Conservation (phyloP, 1,140 invertebrate species). For the Leptinotarsa lineolata region DNA sequence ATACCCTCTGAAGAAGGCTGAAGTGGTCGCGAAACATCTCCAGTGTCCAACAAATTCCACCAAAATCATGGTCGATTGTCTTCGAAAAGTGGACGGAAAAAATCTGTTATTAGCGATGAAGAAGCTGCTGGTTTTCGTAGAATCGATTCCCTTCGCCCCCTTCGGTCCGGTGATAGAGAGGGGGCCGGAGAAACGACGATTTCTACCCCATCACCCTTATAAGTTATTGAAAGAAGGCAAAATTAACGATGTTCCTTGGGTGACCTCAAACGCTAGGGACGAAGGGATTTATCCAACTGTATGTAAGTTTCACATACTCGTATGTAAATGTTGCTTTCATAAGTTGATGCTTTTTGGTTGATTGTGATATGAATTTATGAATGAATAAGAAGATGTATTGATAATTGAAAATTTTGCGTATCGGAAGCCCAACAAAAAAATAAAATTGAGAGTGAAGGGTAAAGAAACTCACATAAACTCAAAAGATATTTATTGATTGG, state of each 20-base stretch:
- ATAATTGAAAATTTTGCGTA: no score
- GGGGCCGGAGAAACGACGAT: slow-evolving; percentile 54
- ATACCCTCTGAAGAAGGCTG: slow-evolving; percentile 69
- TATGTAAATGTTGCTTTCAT: no score
- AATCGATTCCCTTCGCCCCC: slow-evolving; percentile 47
- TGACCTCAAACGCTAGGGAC: slow-evolving; percentile 48
- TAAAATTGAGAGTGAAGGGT: no score
- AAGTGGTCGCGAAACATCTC: slow-evolving; percentile 65
- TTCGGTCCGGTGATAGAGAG: slow-evolving; percentile 50
- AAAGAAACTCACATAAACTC: no score
- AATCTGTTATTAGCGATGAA: slow-evolving; percentile 29
- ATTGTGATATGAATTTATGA: no score
- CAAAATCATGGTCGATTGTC: slow-evolving; percentile 70
- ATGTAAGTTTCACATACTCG: slow-evolving; percentile 30
- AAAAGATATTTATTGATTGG: no score
- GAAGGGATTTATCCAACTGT: slow-evolving; percentile 52
- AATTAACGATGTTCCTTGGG: slow-evolving; percentile 53
- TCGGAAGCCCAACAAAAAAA: no score
- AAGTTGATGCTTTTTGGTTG: no score
- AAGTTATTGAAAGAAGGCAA: slow-evolving; percentile 58
- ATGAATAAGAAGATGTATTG: no score
- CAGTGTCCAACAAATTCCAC: slow-evolving; percentile 68
- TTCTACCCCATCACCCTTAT: slow-evolving; percentile 61
- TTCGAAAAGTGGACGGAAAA: slow-evolving; percentile 54
- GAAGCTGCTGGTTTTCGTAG: slow-evolving; percentile 29